phyloP scores from a whole-genome alignment of 2,797 vertebrate species.

The Petrocephalus sullivani region DNA sequence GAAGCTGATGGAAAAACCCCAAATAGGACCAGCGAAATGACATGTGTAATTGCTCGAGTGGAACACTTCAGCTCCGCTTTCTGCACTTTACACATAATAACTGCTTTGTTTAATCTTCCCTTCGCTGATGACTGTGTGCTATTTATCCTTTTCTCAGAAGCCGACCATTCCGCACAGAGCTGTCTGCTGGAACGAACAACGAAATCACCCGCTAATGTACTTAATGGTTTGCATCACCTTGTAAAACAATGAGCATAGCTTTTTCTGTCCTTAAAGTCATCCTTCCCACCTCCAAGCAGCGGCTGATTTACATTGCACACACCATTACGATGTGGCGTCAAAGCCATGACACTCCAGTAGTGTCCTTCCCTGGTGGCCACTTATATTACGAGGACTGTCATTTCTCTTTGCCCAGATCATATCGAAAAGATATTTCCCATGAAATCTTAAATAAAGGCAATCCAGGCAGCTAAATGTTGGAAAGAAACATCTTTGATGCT shows the following conservation, averaged over 20 bases:
- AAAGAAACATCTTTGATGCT: not conserved
- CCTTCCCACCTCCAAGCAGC: not conserved
- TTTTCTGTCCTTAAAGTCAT: not conserved
- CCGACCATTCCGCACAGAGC: not conserved
- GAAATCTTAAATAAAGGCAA: not conserved
- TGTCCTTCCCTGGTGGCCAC: not conserved
- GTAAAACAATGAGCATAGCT: not conserved
- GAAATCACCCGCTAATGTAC: not conserved
- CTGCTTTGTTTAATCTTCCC: not conserved
- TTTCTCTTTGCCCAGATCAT: not conserved
- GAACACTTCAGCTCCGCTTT: conserved; percentile 4
- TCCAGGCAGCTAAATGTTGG: not conserved
- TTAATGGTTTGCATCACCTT: not conserved
- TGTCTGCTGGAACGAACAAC: not conserved
- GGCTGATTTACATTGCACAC: not conserved
- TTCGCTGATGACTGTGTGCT: not conserved
- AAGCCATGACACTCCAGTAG: not conserved
- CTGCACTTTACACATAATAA: not conserved
- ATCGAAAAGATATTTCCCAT: not conserved
- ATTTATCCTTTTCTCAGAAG: not conserved
- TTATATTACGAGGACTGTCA: not conserved
- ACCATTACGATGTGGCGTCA: not conserved
- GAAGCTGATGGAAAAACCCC: conserved; percentile 2
- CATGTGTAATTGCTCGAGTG: not conserved
- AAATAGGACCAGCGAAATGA: not conserved